A percentile compares a stretch with the other conserved stretches of the same genome.
These are phyloP conservation scores for Mythimna impura DNA, from an alignment of 2,888 invertebrate species.

Conservation along the genomic window DNA sequence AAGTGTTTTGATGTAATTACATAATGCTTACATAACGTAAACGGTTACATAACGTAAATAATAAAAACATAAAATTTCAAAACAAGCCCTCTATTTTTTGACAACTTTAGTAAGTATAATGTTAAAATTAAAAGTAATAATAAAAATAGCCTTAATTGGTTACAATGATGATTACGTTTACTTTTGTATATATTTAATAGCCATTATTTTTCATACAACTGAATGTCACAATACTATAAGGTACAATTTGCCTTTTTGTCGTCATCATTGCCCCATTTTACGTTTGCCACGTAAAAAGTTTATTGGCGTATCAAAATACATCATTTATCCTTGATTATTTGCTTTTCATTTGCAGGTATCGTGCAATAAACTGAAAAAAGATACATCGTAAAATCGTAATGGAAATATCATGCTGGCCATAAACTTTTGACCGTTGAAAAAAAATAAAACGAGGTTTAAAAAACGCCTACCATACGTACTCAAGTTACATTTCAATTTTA, in stretches of 20 bases:
- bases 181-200: background rate
- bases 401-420: slow-evolving; percentile 17
- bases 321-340: slow-evolving; percentile 29
- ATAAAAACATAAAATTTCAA: too few relatives aligned
- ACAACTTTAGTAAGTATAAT: too few relatives aligned
- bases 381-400: slow-evolving; percentile 33
- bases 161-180: background rate
- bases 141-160: too few relatives aligned
- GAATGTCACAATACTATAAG: slow-evolving; percentile 2
- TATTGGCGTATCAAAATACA: slow-evolving; percentile 22
- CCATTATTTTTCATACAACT: background rate
- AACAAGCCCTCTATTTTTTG: too few relatives aligned
- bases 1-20: too few relatives aligned
- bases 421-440: background rate
- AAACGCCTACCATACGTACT: background rate
- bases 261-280: slow-evolving; percentile 12
- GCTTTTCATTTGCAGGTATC: slow-evolving; percentile 15
- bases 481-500: background rate
- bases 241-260: slow-evolving; percentile 8
- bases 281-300: slow-evolving; percentile 30
- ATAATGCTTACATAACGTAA: too few relatives aligned
- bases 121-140: too few relatives aligned
- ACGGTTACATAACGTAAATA: too few relatives aligned
- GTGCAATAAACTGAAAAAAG: slow-evolving; percentile 27
- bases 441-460: background rate